Evolutionary conservation across 64 coral and sea anemone genomes (phyloP), one percentile per base, ranked within the genome.

Genomic region (Orbicella faveolata): DNA sequence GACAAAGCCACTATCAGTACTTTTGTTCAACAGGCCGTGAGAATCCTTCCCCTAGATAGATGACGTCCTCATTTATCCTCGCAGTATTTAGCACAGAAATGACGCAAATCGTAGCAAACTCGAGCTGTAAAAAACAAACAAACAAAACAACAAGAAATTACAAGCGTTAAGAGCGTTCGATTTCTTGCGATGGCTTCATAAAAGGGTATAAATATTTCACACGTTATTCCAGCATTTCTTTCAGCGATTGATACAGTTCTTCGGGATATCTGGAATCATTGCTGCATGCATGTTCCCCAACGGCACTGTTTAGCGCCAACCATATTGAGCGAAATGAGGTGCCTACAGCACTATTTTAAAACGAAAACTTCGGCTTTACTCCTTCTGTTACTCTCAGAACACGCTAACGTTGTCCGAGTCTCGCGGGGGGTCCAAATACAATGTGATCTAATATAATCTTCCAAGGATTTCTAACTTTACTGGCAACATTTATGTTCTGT

Each of bases 181-280:
- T 30, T 26, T 44, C 93, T 72, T 89, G 72, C 21, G 44, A 90
- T 51, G 88, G 93, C 82, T 90, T 94, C 17, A 63, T 75, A 82
- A 90, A 90, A 6, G 93, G 30, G 73, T 26, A 90, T 44, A 70
- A 87, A 94, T 73, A 80, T 79, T 39, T 94, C 51, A 90, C 34
- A n/a, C 87, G 81, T 72, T 36, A 78, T 33, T 79, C 61, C 35
- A 36, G 7, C 74, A 94, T 35, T 89, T 94, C 92, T 89, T 89
- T 89, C 36, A 94, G 78, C 59, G 87, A 87, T 79, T 67, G 79
- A 23, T 70, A 80, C 15, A 94, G 92, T 61, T 87, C 79, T 25
- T 90, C 87, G 16, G 79, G 92, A 77, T 87, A 94, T 79, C 87
- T 94, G 68, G 88, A 89, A 74, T 90, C 92, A 64, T 21, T 94